phyloP scores from a whole-genome alignment of 2,113 vertebrate species.

The Acanthisitta chloris region DNA sequence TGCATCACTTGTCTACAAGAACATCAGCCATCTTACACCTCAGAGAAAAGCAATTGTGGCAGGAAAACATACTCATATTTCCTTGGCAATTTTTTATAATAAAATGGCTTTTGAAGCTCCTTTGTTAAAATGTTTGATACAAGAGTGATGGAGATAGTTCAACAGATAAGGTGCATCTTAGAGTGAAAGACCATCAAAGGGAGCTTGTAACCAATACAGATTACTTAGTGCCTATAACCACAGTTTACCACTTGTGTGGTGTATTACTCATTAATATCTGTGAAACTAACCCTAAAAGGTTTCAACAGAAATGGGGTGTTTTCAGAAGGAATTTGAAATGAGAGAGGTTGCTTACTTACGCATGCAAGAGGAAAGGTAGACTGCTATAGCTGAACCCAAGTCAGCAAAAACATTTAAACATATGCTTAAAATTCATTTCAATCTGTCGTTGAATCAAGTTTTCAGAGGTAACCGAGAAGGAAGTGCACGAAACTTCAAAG shows the following conservation, averaged over 20 bases:
- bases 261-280: not conserved
- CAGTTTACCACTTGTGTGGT: not conserved
- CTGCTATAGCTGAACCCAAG: not conserved
- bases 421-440: not conserved
- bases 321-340: not conserved
- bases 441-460: not conserved
- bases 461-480: not conserved
- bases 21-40: not conserved
- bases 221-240: not conserved
- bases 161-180: not conserved
- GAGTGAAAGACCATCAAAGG: not conserved
- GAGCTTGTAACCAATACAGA: not conserved
- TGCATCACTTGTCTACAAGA: not conserved
- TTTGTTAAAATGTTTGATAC: not conserved
- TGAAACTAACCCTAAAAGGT: not conserved
- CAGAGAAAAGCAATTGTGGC: not conserved
- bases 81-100: not conserved
- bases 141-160: not conserved
- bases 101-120: not conserved
- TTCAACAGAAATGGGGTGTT: not conserved
- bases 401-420: not conserved
- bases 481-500: not conserved
- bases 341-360: not conserved
- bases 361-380: not conserved
- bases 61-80: not conserved